Base-by-base conservation (phyloP, 2,888 invertebrate genomes). In the Lepidocyrtinus sp. region DNA sequence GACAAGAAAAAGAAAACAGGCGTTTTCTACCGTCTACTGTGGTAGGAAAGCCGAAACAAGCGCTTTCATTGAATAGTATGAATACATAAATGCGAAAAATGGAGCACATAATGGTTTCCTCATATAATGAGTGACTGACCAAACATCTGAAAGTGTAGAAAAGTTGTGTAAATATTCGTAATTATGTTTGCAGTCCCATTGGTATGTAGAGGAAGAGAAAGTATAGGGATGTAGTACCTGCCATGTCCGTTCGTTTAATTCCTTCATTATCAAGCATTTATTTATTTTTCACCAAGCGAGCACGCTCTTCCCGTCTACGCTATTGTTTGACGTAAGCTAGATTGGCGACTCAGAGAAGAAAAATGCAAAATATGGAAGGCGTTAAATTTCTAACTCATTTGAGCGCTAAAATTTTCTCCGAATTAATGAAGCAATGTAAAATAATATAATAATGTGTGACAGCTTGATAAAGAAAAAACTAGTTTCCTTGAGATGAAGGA, bases 101-200 rank as follows among this genome's bases (percentile, higher is more conserved):
- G 55, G 17, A 55, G 36, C 17, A 9, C 55, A n/a, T n/a, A n/a
- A n/a, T n/a, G n/a, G n/a, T n/a, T 55, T 55, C 55, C 55, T 55
- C 55, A n/a, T 21, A 21, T 61, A n/a, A 71, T 71, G 70, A 19
- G 59, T 17, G 59, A n/a, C 25, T 26, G 67, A 45, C n/a, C 24
- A 25, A 50, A 5, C 2, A 21, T 45, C 46, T 65, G 17, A 17
- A 55, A n/a, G 15, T 7, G 55, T n/a, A 55, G 55, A n/a, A 55
- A 55, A 55, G n/a, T 55, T 55, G 55, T 55, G 55, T 55, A 55
- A 55, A 55, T 55, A 55, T 55, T n/a, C 55, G n/a, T n/a, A n/a
- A n/a, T n/a, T n/a, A n/a, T n/a, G n/a, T n/a, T n/a, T n/a, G n/a
- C n/a, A n/a, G n/a, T n/a, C n/a, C n/a, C n/a, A n/a, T n/a, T n/a